Base-by-base conservation (phyloP, 2,888 invertebrate genomes). In the Cabera pusaria region DNA sequence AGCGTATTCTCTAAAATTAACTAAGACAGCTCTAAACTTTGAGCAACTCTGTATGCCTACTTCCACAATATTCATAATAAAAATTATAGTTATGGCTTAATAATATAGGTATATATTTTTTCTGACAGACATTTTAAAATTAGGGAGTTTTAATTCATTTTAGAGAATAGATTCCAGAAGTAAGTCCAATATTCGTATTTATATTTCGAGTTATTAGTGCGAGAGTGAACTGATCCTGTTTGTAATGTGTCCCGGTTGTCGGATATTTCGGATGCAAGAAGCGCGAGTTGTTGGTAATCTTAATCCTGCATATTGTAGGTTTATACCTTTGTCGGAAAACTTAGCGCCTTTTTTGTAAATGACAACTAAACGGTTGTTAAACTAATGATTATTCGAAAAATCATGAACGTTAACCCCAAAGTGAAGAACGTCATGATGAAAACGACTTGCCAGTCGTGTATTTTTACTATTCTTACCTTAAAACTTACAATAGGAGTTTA, bases 301-400 rank as follows among this genome's bases (percentile, higher is more conserved):
- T 66, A 57, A 76, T 72, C 80, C 82, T 86, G 82, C 83, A 84
- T 84, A 85, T 84, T 84, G 82, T 82, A 84, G 83, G 58, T 54
- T 61, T 62, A 65, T 64, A 56, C 64, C 65, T 69, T 67, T 66
- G 58, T 56, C 56, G 49, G 61, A 56, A 66, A 65, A 54, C 61
- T 62, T 59, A 52, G 57, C 59, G 63, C 64, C 61, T 61, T 64
- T 59, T 44, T 56, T 58, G 53, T 62, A 53, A 57, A 55, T 52
- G 35, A 46, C 48, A 46, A 44, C 53, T 48, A 43, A 59, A 52
- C 49, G 48, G 52, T 58, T 56, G 52, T 56, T 58, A 23, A 35
- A 44, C 21, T 32, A 33, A 45, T 44, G 29, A 50, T 49, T 50
- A 56, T 56, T 49, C 49, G 39, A 52, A 48, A 27, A 51, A 54